Conservation (phyloP, 2,797 vertebrate species). For the Paramormyrops hopkinsi region DNA sequence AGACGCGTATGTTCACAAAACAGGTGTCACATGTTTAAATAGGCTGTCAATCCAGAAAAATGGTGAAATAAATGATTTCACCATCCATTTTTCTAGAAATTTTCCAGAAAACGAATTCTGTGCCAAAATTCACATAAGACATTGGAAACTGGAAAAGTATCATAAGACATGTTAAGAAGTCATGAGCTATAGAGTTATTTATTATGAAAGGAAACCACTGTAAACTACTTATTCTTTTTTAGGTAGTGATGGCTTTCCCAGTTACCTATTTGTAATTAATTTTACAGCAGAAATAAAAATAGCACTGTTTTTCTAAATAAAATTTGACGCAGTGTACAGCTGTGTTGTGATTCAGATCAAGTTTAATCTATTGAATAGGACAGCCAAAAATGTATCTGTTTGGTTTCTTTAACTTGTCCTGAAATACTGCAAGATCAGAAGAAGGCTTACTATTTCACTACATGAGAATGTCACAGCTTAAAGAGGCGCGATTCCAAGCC, state of each 20-base stretch:
- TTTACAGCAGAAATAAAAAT: slow-evolving; percentile 1
- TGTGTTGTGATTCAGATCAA: not conserved
- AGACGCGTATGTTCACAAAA: not conserved
- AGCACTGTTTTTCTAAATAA: not conserved
- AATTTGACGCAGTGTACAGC: not conserved
- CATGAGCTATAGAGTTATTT: not conserved
- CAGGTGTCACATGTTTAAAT: not conserved
- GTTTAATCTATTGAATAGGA: not conserved
- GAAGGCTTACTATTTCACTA: not conserved
- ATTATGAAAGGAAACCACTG: not conserved
- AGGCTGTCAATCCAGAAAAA: not conserved
- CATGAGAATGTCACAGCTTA: not conserved
- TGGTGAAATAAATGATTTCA: not conserved
- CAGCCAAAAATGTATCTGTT: not conserved
- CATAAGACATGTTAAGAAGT: not conserved
- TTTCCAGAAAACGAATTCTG: not conserved
- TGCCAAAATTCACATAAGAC: not conserved
- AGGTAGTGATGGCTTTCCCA: not conserved
- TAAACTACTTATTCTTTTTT: not conserved
- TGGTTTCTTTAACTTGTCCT: not conserved
- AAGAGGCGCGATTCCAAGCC: not conserved
- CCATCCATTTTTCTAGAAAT: not conserved
- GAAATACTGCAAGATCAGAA: not conserved
- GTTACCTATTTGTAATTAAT: not conserved
- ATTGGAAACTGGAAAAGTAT: not conserved